phyloP scores from a whole-genome alignment of 2,797 vertebrate genomes.

The Lepilemur septentrionalis region DNA sequence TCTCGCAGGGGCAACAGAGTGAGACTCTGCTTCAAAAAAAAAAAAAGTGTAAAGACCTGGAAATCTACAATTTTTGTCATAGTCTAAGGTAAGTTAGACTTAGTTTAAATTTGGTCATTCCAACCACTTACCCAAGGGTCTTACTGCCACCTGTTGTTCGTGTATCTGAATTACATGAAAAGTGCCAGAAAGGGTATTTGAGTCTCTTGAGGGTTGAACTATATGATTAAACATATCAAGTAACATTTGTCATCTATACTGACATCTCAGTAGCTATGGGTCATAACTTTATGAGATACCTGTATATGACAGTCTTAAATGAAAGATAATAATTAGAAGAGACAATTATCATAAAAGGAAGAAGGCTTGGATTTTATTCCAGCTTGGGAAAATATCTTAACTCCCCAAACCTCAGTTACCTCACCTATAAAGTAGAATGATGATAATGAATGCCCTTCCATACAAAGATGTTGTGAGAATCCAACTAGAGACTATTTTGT shows the following conservation, averaged over 20 bases:
- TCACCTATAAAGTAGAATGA: conserved; percentile 36
- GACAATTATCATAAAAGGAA: not conserved
- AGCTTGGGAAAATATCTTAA: not conserved
- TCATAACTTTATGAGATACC: not conserved
- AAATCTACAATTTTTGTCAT: not conserved
- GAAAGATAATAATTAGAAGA: conserved; percentile 20
- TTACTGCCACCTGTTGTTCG: conserved; percentile 46
- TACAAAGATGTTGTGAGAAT: not conserved
- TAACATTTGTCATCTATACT: not conserved
- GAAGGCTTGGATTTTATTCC: conserved; percentile 13
- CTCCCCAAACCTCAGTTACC: conserved; percentile 24
- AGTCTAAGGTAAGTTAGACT: not conserved
- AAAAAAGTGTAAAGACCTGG: not conserved
- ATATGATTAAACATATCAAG: not conserved
- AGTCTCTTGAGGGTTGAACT: not conserved
- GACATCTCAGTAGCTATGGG: not conserved
- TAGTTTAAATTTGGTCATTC: conserved; percentile 8
- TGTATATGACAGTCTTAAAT: conserved; percentile 21
- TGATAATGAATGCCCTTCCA: not conserved
- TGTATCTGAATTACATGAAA: conserved; percentile 59
- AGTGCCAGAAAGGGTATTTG: not conserved
- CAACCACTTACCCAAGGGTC: not conserved
- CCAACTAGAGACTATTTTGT: not conserved
- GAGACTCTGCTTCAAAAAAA: too few species aligned
- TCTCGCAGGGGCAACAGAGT: too few species aligned